Evolutionary conservation across 2,888 invertebrate species (phyloP).

Genomic region (Hirtodrosophila alboralis): DNA sequence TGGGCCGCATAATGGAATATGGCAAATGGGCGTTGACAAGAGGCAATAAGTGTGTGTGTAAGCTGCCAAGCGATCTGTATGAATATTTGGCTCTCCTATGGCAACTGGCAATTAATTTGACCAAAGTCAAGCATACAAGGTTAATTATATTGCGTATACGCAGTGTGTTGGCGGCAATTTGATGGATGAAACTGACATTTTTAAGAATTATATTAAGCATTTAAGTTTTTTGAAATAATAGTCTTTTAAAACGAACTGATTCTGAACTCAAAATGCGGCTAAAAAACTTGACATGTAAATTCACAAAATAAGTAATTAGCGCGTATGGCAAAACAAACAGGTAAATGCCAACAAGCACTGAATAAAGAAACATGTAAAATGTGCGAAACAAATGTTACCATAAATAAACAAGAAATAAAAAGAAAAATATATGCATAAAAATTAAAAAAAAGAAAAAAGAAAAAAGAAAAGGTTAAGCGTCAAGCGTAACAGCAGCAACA

Average conservation of each 20-base stretch:
- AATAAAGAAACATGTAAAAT: conserved; percentile 17
- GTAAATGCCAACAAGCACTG: conserved; percentile 25
- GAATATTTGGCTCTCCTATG: conserved; percentile 11
- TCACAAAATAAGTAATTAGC: conserved; percentile 20
- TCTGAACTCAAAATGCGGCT: too few relatives aligned
- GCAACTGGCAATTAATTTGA: conserved; percentile 48
- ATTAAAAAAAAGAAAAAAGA: too few relatives aligned
- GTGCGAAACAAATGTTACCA: conserved; percentile 35
- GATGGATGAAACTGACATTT: neutral
- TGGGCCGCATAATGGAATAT: conserved; percentile 73
- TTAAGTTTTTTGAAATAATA: too few relatives aligned
- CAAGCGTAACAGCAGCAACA: conserved; percentile 37
- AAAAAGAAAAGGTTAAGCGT: conserved; percentile 46
- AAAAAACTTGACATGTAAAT: too few relatives aligned
- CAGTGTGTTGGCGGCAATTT: conserved; percentile 11
- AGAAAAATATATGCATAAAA: too few relatives aligned
- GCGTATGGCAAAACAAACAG: conserved; percentile 14
- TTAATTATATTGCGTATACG: conserved; percentile 50
- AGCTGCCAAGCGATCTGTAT: conserved; percentile 4
- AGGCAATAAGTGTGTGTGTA: conserved; percentile 38
- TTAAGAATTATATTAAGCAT: too few relatives aligned
- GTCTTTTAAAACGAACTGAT: too few relatives aligned
- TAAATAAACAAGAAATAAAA: conserved; percentile 22
- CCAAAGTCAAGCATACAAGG: conserved; percentile 27
- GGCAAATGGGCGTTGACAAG: conserved; percentile 72